These are phyloP conservation scores for Urocitellus parryii DNA, from an alignment of 2,113 vertebrate species.

Conservation along the genomic window DNA sequence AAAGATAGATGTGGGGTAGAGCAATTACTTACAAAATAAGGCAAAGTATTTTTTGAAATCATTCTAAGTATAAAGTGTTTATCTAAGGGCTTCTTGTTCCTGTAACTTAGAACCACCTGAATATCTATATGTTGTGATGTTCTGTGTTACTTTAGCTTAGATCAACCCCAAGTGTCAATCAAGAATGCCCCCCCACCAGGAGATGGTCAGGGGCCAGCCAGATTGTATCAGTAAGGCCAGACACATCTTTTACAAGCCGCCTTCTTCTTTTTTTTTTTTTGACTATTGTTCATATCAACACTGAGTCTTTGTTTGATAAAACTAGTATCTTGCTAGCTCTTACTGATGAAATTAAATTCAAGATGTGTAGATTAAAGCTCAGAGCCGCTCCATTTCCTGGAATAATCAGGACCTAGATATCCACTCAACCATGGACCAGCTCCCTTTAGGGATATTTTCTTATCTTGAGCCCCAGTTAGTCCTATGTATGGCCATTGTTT, in stretches of 20 bases:
- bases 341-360: slow-evolving; percentile 15
- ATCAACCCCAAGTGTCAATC: background rate
- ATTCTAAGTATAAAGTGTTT: background rate
- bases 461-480: background rate
- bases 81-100: background rate
- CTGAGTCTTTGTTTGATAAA: background rate
- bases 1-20: background rate
- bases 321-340: background rate
- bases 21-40: background rate
- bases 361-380: background rate
- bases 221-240: background rate
- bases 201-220: background rate
- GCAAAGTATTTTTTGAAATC: slow-evolving; percentile 6
- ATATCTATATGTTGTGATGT: background rate
- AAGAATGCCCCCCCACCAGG: background rate
- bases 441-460: background rate
- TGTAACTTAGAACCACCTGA: background rate
- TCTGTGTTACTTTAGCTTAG: background rate
- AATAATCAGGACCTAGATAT: background rate
- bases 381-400: background rate
- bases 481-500: background rate
- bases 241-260: background rate
- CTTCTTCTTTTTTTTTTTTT: background rate
- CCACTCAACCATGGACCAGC: background rate
- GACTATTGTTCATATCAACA: background rate